A percentile compares a stretch with the other conserved stretches of the same genome.
These are phyloP conservation scores for Apantesis nais DNA, from an alignment of 2,888 invertebrate species.

Conservation along the genomic window DNA sequence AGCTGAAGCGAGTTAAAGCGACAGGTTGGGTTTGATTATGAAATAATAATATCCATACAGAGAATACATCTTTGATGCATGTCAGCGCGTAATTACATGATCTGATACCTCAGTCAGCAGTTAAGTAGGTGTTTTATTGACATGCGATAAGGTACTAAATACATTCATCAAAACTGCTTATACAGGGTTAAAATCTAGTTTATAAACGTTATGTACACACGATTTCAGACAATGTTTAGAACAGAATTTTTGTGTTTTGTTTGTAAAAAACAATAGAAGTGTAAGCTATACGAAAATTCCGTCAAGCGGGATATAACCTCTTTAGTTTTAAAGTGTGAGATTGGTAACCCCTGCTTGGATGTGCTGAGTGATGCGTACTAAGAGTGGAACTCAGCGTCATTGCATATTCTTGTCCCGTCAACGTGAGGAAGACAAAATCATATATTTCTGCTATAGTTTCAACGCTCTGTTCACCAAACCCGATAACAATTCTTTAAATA, in stretches of 20 bases:
- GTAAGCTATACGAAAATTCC: background rate
- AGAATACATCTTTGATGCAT: background rate
- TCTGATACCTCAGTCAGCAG: no score
- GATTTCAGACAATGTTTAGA: no score
- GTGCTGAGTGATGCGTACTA: background rate
- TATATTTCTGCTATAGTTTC: background rate
- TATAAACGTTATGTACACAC: no score
- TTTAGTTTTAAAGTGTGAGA: background rate
- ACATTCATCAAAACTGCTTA: no score
- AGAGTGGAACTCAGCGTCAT: background rate
- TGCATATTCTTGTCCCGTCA: background rate
- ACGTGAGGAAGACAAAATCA: background rate
- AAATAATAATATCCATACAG: background rate
- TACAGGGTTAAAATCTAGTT: slow-evolving; percentile 6
- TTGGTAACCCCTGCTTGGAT: background rate
- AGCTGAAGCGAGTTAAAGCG: background rate
- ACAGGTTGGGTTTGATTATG: background rate
- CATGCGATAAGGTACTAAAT: background rate
- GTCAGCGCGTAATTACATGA: background rate
- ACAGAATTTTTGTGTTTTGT: no score
- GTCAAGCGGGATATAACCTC: background rate
- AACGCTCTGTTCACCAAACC: background rate
- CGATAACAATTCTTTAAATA: slow-evolving; percentile 26
- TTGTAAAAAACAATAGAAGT: background rate
- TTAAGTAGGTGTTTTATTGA: background rate